Evolutionary conservation across 2,113 vertebrate genomes (phyloP).

Genomic region (Pantherophis guttatus): DNA sequence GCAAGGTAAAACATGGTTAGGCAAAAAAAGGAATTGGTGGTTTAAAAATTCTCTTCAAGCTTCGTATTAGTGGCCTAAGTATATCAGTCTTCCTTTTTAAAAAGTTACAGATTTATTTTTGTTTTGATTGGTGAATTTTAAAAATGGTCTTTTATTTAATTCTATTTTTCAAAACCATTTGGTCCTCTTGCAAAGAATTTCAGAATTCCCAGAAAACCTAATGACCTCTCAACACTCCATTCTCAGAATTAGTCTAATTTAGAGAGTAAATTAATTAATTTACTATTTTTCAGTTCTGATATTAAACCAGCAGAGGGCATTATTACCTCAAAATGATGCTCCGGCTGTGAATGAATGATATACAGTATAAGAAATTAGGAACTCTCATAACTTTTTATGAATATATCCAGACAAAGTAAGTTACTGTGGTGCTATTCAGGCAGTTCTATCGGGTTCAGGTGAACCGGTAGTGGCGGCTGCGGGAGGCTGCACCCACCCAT

Average conservation of each 20-base stretch:
- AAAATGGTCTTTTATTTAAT: neutral
- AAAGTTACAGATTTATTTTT: neutral
- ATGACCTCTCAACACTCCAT: neutral
- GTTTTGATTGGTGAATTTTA: neutral
- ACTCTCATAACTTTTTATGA: neutral
- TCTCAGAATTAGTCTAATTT: neutral
- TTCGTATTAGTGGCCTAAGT: neutral
- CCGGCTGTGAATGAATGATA: neutral
- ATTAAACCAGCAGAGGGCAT: constrained; percentile 11
- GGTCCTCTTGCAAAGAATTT: neutral
- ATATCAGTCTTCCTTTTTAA: neutral
- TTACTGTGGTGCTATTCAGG: neutral
- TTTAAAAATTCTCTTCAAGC: neutral
- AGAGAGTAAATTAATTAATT: neutral
- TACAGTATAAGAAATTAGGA: neutral
- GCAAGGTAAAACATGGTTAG: neutral
- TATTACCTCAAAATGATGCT: neutral
- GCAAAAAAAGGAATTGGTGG: neutral
- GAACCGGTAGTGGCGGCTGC: too few species aligned
- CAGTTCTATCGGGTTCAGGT: too few species aligned
- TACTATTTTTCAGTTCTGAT: neutral
- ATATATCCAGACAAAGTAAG: neutral
- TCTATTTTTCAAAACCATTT: neutral
- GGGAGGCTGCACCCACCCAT: too few species aligned
- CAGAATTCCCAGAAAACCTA: too few species aligned